phyloP scores from a whole-genome alignment of 2,888 invertebrate species.

The Cheilosia scutellata region DNA sequence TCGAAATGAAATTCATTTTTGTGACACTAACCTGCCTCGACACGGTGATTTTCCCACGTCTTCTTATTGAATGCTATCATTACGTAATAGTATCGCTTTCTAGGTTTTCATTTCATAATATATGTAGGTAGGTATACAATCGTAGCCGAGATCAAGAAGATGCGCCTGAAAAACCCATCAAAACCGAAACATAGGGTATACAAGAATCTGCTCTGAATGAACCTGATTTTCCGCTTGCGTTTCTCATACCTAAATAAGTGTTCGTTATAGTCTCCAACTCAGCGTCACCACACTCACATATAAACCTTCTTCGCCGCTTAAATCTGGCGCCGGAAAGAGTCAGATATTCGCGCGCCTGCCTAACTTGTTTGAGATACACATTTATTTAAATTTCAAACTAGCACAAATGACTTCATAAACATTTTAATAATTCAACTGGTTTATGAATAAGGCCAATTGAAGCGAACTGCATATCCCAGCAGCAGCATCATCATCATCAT shows the following conservation, averaged over 20 bases:
- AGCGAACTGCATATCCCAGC: slow-evolving; percentile 39
- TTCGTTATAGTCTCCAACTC: neutral
- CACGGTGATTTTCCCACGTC: neutral
- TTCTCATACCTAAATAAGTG: neutral
- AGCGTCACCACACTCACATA: slow-evolving; percentile 16
- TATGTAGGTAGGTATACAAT: neutral
- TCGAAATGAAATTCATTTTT: too few species aligned
- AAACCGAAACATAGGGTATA: slow-evolving; percentile 29
- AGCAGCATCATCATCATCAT: neutral
- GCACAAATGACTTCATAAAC: slow-evolving; percentile 70
- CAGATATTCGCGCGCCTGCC: slow-evolving; percentile 56
- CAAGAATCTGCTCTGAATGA: slow-evolving; percentile 55
- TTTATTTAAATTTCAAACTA: slow-evolving; percentile 71
- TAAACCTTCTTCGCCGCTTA: slow-evolving; percentile 25
- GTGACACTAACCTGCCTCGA: neutral
- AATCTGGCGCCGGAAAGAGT: slow-evolving; percentile 73
- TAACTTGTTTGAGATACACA: slow-evolving; percentile 56
- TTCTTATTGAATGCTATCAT: neutral
- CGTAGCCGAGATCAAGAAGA: neutral
- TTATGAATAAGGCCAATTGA: slow-evolving; percentile 70
- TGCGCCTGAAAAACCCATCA: slow-evolving; percentile 28
- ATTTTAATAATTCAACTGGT: slow-evolving; percentile 58
- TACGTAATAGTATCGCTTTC: slow-evolving; percentile 12
- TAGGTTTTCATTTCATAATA: slow-evolving; percentile 9
- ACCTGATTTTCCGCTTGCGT: slow-evolving; percentile 48